phyloP scores from a whole-genome alignment of 2,888 invertebrate genomes.

The Amiota mariae region DNA sequence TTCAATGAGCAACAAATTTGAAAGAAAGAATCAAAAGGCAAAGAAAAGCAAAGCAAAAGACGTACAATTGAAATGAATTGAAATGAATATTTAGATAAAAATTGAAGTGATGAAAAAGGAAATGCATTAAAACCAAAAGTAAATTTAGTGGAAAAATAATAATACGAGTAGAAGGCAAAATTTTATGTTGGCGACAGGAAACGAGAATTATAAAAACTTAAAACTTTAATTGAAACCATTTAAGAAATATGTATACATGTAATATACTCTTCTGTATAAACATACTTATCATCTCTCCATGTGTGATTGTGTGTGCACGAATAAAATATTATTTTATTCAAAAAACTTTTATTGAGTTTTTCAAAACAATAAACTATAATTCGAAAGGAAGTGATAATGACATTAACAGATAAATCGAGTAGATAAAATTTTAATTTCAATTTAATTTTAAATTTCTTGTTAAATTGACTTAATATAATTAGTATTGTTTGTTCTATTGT shows the following conservation, averaged over 20 bases:
- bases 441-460: too few species aligned
- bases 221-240: constrained; percentile 7
- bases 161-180: background rate
- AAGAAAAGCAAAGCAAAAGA: background rate
- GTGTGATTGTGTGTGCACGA: background rate
- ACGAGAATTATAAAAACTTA: constrained; percentile 1
- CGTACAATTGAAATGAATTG: background rate
- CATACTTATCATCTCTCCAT: background rate
- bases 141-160: background rate
- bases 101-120: too few species aligned
- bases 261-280: too few species aligned
- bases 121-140: background rate
- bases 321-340: background rate
- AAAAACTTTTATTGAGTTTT: background rate
- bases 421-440: too few species aligned
- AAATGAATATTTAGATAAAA: background rate
- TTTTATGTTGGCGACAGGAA: constrained; percentile 25
- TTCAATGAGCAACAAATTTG: background rate
- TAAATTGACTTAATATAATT: background rate
- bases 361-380: too few species aligned
- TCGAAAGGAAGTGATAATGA: too few species aligned
- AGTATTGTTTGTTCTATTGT: background rate
- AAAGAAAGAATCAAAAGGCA: background rate
- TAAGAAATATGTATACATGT: background rate
- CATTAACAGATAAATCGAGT: too few species aligned